Evolutionary conservation across 2,888 invertebrate genomes (phyloP), one percentile per base, ranked within the genome.

Genomic region (Syritta pipiens): DNA sequence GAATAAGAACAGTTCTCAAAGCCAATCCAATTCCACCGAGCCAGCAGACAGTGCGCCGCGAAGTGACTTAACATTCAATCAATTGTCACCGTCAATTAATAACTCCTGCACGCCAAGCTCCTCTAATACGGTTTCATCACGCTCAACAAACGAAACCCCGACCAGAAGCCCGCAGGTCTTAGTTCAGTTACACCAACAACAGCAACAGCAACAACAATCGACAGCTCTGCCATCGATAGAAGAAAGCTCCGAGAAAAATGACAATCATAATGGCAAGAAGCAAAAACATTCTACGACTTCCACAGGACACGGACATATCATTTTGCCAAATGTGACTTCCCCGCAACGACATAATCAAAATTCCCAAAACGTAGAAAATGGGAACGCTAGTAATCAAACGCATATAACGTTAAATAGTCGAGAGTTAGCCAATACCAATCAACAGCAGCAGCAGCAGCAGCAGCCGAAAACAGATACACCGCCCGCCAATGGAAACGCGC

Each of bases 41-140:
- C 22, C 55, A 10, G 60, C 46, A 19, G 67, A 85, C 59, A 88
- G 84, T 81, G 84, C 87, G 35, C 83, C 83, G 4, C 69, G 81
- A 42, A 76, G 20, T 22, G 84, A 77, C 40, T 62, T 63, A 65
- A 12, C 55, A 4, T 57, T 57, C 40, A 51, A 17, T 6, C 74
- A 81, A 26, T 10, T 68, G 22, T n/a, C 46, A 26, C 59, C 68
- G 7, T 46, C 79, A 46, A 67, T n/a, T 12, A 81, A 53, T 20
- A 81, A 59, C 19, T 12, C 71, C 14, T 53, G 67, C 12, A 62
- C 76, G 12, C 65, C 82, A 9, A 81, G 44, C 49, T 77, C 71
- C 28, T 79, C 74, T 5, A 74, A 51, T 10, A 35, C 44, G 14
- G 6, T 14, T 12, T 20, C 60, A 26, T 32, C 63, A 12, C 74